A percentile compares a stretch with the other conserved stretches of the same genome.
Evolutionary conservation across 2,888 invertebrate genomes (phyloP).

Genomic region (Mythimna ferrago): DNA sequence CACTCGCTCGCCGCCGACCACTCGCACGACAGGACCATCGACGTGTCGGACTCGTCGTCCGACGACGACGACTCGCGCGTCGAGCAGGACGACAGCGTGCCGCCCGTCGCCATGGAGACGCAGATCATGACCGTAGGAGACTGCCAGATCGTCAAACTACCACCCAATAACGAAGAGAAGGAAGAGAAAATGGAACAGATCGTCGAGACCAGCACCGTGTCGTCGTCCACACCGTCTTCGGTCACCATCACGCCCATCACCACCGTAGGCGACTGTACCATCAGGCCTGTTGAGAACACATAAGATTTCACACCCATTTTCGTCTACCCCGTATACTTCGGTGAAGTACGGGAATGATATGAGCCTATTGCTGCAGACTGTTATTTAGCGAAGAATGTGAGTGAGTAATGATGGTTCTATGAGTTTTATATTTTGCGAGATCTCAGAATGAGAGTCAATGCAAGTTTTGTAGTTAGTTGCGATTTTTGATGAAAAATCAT

Average conservation of each 20-base stretch:
- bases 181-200: conserved; percentile 76
- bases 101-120: conserved; percentile 81
- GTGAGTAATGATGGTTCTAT: conserved; percentile 38
- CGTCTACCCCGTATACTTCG: conserved; percentile 75
- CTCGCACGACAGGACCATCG: conserved; percentile 83
- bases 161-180: conserved; percentile 78
- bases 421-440: conserved; percentile 52
- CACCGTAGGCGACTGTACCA: conserved; percentile 88
- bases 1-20: conserved; percentile 72
- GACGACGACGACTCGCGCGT: conserved; percentile 83
- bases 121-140: conserved; percentile 89
- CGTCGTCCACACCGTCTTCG: conserved; percentile 79
- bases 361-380: conserved; percentile 52
- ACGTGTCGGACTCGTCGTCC: conserved; percentile 84
- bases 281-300: conserved; percentile 86
- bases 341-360: conserved; percentile 21
- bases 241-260: conserved; percentile 88
- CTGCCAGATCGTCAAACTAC: conserved; percentile 88
- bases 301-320: conserved; percentile 71
- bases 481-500: conserved; percentile 43
- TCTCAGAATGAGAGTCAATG: conserved; percentile 59
- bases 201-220: conserved; percentile 69
- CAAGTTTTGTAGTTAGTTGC: conserved; percentile 56
- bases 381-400: conserved; percentile 49
- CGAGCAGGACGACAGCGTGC: conserved; percentile 81